Evolutionary conservation across 2,113 vertebrate genomes (phyloP).

Genomic region (Loxodonta africana): DNA sequence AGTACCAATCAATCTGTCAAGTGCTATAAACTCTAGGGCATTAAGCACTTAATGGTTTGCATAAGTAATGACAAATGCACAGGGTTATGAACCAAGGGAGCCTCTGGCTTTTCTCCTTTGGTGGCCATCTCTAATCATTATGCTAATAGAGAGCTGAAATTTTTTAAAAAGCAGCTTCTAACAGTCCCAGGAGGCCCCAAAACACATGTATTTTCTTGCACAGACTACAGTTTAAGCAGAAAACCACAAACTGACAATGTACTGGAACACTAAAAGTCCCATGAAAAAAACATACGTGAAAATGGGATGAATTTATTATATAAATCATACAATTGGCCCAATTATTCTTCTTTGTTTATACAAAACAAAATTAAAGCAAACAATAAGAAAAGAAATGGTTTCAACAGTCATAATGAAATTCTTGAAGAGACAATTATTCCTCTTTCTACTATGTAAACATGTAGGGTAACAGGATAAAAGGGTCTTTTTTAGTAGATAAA

Average conservation of each 20-base stretch:
- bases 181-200: background rate
- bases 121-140: background rate
- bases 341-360: background rate
- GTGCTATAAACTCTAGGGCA: background rate
- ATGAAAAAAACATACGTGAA: background rate
- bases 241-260: background rate
- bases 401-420: background rate
- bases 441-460: background rate
- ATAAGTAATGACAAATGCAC: background rate
- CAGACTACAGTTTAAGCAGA: background rate
- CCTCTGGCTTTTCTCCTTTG: background rate
- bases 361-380: conserved; percentile 36
- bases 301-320: background rate
- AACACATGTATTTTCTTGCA: background rate
- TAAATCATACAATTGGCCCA: background rate
- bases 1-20: background rate
- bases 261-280: background rate
- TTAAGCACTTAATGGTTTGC: background rate
- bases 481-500: background rate
- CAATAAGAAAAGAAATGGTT: background rate
- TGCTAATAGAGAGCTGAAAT: background rate
- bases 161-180: background rate
- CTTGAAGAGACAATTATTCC: background rate
- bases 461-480: background rate
- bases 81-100: background rate